These are phyloP conservation scores for Ailurus styani DNA, from an alignment of 2,113 vertebrate species.

Conservation along the genomic window DNA sequence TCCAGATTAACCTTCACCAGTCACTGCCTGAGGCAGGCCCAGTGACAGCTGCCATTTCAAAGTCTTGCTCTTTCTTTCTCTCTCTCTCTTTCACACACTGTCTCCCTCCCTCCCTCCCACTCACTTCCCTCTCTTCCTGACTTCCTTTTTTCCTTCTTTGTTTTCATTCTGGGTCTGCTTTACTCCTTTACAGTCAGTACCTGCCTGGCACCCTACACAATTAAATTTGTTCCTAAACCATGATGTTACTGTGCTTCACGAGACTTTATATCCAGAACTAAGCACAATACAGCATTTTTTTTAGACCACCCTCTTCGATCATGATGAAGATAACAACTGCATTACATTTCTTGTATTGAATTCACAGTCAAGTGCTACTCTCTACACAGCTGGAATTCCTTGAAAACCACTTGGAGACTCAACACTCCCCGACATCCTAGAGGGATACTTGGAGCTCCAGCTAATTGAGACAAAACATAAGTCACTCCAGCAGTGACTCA, in stretches of 20 bases:
- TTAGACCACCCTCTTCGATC: not conserved
- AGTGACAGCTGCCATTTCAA: not conserved
- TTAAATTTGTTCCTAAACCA: not conserved
- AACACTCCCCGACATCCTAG: not conserved
- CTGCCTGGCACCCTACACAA: not conserved
- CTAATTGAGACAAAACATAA: slow-evolving; percentile 1
- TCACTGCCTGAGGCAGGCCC: not conserved
- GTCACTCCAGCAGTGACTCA: not conserved
- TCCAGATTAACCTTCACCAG: not conserved
- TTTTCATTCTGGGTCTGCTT: not conserved
- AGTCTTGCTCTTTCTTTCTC: not conserved
- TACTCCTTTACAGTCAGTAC: not conserved
- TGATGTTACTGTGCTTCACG: not conserved
- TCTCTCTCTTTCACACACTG: not conserved
- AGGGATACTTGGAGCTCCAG: not conserved
- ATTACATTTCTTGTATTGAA: slow-evolving; percentile 1
- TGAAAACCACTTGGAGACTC: slow-evolving; percentile 1
- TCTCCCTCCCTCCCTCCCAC: not conserved
- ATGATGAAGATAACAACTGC: not conserved
- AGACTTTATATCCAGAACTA: not conserved
- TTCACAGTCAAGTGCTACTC: not conserved
- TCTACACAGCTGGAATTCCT: slow-evolving; percentile 37
- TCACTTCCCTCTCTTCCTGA: too few relatives aligned
- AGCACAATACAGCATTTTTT: not conserved
- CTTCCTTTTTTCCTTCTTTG: not conserved